Evolutionary conservation across 1,140 invertebrate species (phyloP).

Genomic region (Drosophila sp.): DNA sequence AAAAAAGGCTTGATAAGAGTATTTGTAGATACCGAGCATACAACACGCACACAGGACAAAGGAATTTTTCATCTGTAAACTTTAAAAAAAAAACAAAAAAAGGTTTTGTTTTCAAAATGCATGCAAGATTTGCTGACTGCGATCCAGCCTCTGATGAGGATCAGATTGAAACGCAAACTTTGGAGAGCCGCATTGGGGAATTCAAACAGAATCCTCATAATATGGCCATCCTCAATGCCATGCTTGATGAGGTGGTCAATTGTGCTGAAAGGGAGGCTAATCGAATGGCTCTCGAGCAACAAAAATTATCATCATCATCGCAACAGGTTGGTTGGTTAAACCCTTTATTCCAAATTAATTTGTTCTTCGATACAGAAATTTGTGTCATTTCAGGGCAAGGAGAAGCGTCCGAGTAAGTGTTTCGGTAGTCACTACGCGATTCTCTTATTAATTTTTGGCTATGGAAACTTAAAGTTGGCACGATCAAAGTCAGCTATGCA

Average conservation of each 20-base stretch:
- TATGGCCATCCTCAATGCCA: slow-evolving; percentile 71
- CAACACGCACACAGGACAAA: slow-evolving; percentile 42
- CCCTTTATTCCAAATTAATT: slow-evolving; percentile 32
- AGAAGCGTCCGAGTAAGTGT: slow-evolving; percentile 79
- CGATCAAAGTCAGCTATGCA: slow-evolving; percentile 67
- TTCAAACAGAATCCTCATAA: slow-evolving; percentile 77
- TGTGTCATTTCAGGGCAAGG: slow-evolving; percentile 66
- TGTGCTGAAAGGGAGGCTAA: slow-evolving; percentile 75
- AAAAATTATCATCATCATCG: slow-evolving; percentile 50
- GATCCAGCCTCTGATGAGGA: slow-evolving; percentile 64
- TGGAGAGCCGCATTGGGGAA: slow-evolving; percentile 70
- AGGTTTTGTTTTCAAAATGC: slow-evolving; percentile 49
- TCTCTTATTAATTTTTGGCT: slow-evolving; percentile 29
- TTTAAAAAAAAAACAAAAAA: slow-evolving; percentile 21
- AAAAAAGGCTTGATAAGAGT: slow-evolving; percentile 46
- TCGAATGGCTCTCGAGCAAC: slow-evolving; percentile 52
- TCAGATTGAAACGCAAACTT: slow-evolving; percentile 51
- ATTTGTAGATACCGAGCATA: slow-evolving; percentile 69
- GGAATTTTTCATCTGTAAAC: slow-evolving; percentile 21
- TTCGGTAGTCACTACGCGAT: slow-evolving; percentile 8
- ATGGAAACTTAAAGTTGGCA: slow-evolving; percentile 60
- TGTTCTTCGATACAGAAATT: slow-evolving; percentile 4
- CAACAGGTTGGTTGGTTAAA: slow-evolving; percentile 72
- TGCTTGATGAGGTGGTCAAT: slow-evolving; percentile 76
- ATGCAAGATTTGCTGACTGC: slow-evolving; percentile 77